These are phyloP conservation scores for Chirona hameri DNA, from an alignment of 2,888 invertebrate genomes.

Conservation along the genomic window DNA sequence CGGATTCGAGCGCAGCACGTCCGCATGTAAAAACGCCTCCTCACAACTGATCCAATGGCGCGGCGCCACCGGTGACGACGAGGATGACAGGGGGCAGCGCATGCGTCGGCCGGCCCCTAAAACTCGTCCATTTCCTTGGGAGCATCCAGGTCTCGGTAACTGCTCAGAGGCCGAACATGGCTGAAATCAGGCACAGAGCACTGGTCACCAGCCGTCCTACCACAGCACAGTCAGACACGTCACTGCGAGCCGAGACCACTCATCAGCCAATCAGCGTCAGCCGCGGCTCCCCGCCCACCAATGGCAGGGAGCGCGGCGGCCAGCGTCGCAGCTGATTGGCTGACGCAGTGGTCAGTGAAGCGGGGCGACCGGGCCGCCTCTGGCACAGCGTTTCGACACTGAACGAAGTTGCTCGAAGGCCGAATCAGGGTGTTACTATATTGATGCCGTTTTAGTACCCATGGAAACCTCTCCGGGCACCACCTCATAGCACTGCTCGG, in stretches of 20 bases:
- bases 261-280: background rate
- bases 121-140: conserved; percentile 83
- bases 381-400: background rate
- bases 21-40: background rate
- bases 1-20: no score
- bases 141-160: conserved; percentile 88
- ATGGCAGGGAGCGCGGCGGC: background rate
- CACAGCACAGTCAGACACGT: conserved; percentile 32
- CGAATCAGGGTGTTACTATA: background rate
- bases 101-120: conserved; percentile 38
- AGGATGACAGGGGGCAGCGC: background rate
- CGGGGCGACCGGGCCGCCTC: background rate
- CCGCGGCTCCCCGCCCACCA: background rate
- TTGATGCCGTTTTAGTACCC: no score
- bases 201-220: conserved; percentile 10
- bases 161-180: conserved; percentile 82
- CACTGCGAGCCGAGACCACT: background rate
- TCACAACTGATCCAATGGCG: no score
- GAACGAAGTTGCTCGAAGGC: background rate
- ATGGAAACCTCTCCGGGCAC: background rate
- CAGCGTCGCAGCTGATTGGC: background rate
- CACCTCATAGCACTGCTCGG: background rate
- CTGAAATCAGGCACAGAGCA: conserved; percentile 56
- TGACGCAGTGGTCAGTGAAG: background rate
- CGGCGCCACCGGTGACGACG: background rate